Evolutionary conservation across 2,888 invertebrate species (phyloP), one percentile per base, ranked within the genome.

Genomic region (Pseudeuparius sepicola): DNA sequence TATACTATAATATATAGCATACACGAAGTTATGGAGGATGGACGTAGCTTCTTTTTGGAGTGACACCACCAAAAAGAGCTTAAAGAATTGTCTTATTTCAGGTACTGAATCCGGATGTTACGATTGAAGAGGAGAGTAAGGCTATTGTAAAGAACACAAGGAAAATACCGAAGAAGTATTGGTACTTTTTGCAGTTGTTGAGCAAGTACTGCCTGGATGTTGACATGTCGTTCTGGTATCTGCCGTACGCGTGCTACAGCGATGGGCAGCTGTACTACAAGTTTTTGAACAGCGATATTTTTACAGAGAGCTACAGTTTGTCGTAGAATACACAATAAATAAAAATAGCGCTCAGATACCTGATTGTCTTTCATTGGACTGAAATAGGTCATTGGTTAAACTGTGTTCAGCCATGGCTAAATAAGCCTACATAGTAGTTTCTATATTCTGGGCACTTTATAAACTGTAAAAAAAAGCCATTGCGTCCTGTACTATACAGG

Each of bases 251-350:
- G 16, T 57, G 56, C 33, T 60, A 47, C 34, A 47, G 44, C 6
- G 50, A 56, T 28, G 60, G 58, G 2, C 58, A 59, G 28, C 40
- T 59, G 13, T 60, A 55, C 39, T 60, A 59, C 39, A 55, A 50
- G 40, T 57, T 59, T 37, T 36, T 47, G n/a, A 46, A 50, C 18
- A 41, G 44, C 3, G 36, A 43, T 14, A 31, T 47, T 25, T 46
- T 46, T 33, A 43, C 39, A 27, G 39, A 44, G 31, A 53, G 53
- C 10, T 54, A 52, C 36, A 55, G 54, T 26, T 46, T 44, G 10
- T 17, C 47, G 2, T 54, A 41, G 47, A 28, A 13, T 11, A 10
- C 17, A 20, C 16, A 25, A 3, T 15, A 17, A 30, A 10, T 14
- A 15, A 5, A 14, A 7, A 14, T n/a, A n/a, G n/a, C n/a, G n/a